Evolutionary conservation across 2,113 vertebrate species (phyloP).

Genomic region (Theristicus caerulescens): DNA sequence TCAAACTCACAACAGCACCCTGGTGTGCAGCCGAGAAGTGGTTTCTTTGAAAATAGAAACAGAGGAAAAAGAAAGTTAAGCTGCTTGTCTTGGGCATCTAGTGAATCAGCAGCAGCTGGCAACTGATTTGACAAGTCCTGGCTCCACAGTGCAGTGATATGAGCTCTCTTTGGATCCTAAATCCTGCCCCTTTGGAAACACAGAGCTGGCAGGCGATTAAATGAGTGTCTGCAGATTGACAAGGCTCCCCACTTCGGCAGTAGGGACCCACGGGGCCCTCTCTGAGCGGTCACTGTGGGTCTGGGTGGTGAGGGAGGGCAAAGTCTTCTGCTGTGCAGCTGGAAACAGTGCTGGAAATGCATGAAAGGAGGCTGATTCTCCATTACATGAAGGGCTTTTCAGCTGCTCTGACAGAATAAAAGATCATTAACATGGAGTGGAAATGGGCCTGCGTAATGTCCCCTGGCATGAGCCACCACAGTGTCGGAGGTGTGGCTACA

Average conservation of each 20-base stretch:
- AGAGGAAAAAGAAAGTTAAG: slow-evolving; percentile 26
- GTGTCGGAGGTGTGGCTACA: background rate
- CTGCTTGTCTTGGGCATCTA: slow-evolving; percentile 14
- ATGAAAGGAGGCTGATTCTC: background rate
- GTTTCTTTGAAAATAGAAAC: slow-evolving; percentile 47
- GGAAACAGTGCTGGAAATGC: background rate
- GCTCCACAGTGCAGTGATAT: background rate
- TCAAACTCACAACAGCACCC: slow-evolving; percentile 50
- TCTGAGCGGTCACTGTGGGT: background rate
- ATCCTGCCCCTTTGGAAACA: background rate
- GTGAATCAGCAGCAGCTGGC: slow-evolving; percentile 4
- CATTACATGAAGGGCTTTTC: background rate
- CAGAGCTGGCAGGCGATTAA: background rate
- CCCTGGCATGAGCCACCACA: background rate
- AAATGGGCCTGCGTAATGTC: background rate
- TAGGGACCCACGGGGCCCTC: background rate
- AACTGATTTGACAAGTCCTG: background rate
- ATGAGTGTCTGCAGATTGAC: background rate
- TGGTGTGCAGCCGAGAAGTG: background rate
- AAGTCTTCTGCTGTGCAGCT: background rate
- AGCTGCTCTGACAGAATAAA: background rate
- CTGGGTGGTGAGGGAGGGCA: background rate
- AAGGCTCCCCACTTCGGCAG: background rate
- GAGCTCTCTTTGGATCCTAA: background rate
- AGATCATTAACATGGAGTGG: background rate